phyloP scores from a whole-genome alignment of 1,140 invertebrate genomes.

The Bombus confusus region DNA sequence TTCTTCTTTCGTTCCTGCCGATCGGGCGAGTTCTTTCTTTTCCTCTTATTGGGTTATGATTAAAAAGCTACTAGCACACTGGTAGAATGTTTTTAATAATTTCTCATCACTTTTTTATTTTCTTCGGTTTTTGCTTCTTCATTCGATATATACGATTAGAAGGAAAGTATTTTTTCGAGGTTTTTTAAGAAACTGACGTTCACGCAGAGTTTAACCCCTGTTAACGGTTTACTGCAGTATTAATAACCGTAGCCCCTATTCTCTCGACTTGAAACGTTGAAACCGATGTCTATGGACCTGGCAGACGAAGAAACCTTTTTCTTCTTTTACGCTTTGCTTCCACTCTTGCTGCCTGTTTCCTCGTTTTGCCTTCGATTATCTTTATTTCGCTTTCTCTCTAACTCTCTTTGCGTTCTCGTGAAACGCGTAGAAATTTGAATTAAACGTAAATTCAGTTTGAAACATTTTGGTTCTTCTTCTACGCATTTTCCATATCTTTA shows the following conservation, averaged over 20 bases:
- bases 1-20: neutral
- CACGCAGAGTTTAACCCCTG: no score
- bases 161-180: neutral
- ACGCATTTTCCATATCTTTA: no score
- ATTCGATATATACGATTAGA: neutral
- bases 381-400: neutral
- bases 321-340: neutral
- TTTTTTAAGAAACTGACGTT: neutral
- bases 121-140: neutral
- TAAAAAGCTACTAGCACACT: neutral
- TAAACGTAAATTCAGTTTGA: neutral
- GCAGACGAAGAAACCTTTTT: conserved; percentile 17
- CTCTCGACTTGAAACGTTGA: conserved; percentile 46
- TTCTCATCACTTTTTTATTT: neutral
- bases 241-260: conserved; percentile 71
- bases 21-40: neutral
- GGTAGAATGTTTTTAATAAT: neutral
- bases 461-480: neutral
- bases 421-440: neutral
- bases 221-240: neutral
- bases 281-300: conserved; percentile 67
- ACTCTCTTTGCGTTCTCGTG: neutral
- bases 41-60: neutral
- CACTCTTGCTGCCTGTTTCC: conserved; percentile 60
- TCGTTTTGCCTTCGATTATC: conserved; percentile 49